Evolutionary conservation across 2,797 vertebrate genomes (phyloP), one percentile per base, ranked within the genome.

Genomic region (Cyprinodon diabolis): DNA sequence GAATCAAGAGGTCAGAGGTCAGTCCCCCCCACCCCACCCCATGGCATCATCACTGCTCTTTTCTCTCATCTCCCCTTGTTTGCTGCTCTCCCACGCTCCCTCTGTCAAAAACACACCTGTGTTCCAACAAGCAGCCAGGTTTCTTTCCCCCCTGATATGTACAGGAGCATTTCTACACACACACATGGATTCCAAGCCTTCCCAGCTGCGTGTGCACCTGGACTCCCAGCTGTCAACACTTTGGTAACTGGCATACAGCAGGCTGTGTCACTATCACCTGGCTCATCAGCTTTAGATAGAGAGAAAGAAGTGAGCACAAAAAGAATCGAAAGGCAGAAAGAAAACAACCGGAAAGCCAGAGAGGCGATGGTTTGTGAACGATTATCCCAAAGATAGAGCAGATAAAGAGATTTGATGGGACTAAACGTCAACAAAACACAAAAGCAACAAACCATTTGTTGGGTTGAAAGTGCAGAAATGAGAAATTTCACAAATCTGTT

Each of bases 191-290:
- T 92, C 94, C 90, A 79, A 14, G 67, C 71, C 76, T 72, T 85
- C 82, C 80, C 92, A 91, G 89, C 92, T 92, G 90, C 87, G 80
- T 62, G 63, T 76, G 91, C 93, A 94, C 93, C 93, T 94, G 93
- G 90, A 86, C 88, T 76, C 78, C 78, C 76, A 84, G 85, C 92
- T 92, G 87, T 95, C 93, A 95, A 91, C 93, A 14, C 86, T 3
- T 62, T 83, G 86, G 88, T 91, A 91, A 94, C 92, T 81, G 87
- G 84, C 91, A 86, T 74, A 91, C 93, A 93, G 90, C 92, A 89
- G 92, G 90, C 90, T 83, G 76, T 86, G 86, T 87, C 80, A 81
- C 86, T 91, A 94, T 94, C 92, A 87, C 87, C 88, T 78, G 82
- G 68, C 81, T 90, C 90, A 91, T 95, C 93, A 91, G 87, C 87